phyloP scores from a whole-genome alignment of 2,888 invertebrate genomes.

The Archips xylosteana region DNA sequence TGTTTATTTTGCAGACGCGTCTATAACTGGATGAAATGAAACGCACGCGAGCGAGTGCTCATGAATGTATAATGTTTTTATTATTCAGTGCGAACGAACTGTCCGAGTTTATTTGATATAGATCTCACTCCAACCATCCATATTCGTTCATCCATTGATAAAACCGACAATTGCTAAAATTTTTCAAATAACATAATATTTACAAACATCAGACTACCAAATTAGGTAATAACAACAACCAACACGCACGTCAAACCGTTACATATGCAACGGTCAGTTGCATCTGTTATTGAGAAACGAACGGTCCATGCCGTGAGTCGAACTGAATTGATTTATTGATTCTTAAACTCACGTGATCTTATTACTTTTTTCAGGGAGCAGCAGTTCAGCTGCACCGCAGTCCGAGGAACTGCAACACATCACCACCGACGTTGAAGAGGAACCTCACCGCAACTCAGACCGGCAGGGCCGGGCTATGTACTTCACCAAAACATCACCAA shows the following conservation, averaged over 20 bases:
- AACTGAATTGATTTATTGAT: background rate
- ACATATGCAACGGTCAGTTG: slow-evolving; percentile 15
- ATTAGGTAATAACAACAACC: background rate
- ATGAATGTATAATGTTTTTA: slow-evolving; percentile 6
- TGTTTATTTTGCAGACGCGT: slow-evolving; percentile 25
- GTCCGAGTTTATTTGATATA: background rate
- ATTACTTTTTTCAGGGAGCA: slow-evolving; percentile 67
- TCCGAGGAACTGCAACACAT: slow-evolving; percentile 67
- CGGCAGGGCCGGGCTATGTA: slow-evolving; percentile 75
- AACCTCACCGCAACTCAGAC: slow-evolving; percentile 58
- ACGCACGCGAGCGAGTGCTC: slow-evolving; percentile 22
- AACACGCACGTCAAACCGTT: slow-evolving; percentile 1
- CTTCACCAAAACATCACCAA: slow-evolving; percentile 65
- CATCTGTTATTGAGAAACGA: slow-evolving; percentile 12
- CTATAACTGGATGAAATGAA: slow-evolving; percentile 28
- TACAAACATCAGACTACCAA: slow-evolving; percentile 9
- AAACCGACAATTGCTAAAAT: background rate
- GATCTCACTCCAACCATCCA: background rate
- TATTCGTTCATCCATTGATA: background rate
- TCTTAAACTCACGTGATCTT: slow-evolving; percentile 11
- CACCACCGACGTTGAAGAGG: slow-evolving; percentile 59
- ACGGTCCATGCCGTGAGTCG: background rate
- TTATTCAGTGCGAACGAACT: slow-evolving; percentile 13
- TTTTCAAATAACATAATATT: background rate
- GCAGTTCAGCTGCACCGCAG: slow-evolving; percentile 70